Evolutionary conservation across 2,888 invertebrate genomes (phyloP), one percentile per base, ranked within the genome.

Genomic region (Eupithecia exiguata): DNA sequence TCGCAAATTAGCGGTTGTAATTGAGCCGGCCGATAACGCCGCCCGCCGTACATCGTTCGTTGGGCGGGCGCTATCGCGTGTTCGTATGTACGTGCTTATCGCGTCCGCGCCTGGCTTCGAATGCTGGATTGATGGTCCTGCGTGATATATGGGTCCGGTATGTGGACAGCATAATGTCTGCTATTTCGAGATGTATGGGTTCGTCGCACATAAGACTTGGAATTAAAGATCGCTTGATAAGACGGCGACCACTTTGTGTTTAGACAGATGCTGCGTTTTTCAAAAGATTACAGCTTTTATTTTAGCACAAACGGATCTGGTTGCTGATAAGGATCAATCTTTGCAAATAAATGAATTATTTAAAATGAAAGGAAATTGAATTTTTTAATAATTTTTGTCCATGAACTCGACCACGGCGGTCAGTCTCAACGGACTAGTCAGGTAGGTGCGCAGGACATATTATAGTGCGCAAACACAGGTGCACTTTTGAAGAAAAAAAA

Each of bases 1-100:
- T 67, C 46, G 68, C 75, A 68, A 72, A 72, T 75, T 70, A 72
- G 72, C 68, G 58, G 46, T 65, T 6, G 68, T 71, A 71, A 61
- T 63, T 70, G 43, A 30, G 30, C n/a, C 53, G 46, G 58, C 12
- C 21, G 21, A 65, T 38, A 65, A 35, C 62, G 30, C 63, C 30
- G 49, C 36, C 62, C 36, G 36, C 49, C 36, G 9, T 21, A 58
- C 21, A 25, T 58, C 25, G 58, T 58, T 53, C 38, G 35, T 38
- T 65, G n/a, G 65, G n/a, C 65, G 38, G 65, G 12, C 49, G 72
- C 61, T 75, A 75, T 75, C 72, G 70, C 67, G 40, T 66, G 68
- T 53, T 53, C 70, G 70, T 70, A 40, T 38, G 68, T 61, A 43
- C 36, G 40, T 38, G 69, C 68, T 75, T 75, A 75, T 75, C 75